phyloP scores from a whole-genome alignment of 2,113 vertebrate genomes.

The Toxotes jaculatrix region DNA sequence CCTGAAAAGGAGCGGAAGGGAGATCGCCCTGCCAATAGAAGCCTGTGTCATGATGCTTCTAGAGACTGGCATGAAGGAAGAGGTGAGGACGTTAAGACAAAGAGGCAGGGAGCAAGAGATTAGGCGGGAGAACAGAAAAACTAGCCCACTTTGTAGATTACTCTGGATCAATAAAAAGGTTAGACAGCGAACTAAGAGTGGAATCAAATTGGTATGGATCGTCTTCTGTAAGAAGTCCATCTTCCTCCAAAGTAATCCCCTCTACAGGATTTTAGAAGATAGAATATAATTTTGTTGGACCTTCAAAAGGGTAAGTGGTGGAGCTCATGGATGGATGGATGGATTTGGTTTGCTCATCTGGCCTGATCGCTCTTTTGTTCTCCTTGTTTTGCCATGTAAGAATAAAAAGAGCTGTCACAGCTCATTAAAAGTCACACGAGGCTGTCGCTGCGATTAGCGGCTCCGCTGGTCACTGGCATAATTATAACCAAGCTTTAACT shows the following conservation, averaged over 20 bases:
- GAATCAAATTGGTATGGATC: background rate
- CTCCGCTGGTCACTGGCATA: constrained; percentile 20
- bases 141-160: background rate
- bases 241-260: background rate
- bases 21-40: constrained; percentile 93
- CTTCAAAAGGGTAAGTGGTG: no score
- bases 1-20: constrained; percentile 94
- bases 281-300: background rate
- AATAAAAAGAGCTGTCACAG: constrained; percentile 12
- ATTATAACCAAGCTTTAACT: constrained; percentile 28
- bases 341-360: background rate
- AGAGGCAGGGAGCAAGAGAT: background rate
- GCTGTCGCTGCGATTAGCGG: constrained; percentile 27
- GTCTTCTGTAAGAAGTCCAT: background rate
- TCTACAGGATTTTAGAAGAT: background rate
- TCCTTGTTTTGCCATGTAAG: background rate
- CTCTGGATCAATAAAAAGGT: background rate
- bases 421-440: constrained; percentile 50
- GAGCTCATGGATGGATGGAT: no score
- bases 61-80: constrained; percentile 98
- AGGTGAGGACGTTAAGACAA: constrained; percentile 81
- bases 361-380: constrained; percentile 1
- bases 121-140: background rate
- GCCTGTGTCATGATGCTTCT: constrained; percentile 98
- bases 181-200: background rate